Evolutionary conservation across 2,113 vertebrate genomes (phyloP), one percentile per base, ranked within the genome.

Genomic region (Corythoichthys haematopterus): DNA sequence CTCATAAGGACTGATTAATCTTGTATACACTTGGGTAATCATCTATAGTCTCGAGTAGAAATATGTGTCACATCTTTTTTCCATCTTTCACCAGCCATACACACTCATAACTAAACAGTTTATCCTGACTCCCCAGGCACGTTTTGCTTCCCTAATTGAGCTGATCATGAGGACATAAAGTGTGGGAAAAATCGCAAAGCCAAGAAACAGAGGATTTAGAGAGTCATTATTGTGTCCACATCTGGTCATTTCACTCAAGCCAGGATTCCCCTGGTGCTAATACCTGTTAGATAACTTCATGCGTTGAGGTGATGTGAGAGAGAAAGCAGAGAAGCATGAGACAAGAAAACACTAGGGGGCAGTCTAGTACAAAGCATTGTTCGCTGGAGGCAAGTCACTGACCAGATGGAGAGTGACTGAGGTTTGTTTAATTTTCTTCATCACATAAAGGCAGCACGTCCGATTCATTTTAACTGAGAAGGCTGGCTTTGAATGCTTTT

Each of bases 171-270:
- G 79, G 84, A 77, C 58, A 74, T 65, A 75, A 82, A 64, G 78
- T 78, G 76, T 86, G 82, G 81, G 85, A 86, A 88, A 84, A 72
- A 11, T 82, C 68, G 38, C 38, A 1, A 9, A 71, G 80, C 76
- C 84, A 82, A 84, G 77, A 79, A 70, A 74, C n/a, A 65, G 72
- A 78, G 74, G 72, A 82, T 69, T 78, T 79, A 70, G 48, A 75
- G 74, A 80, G 78, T 83, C 77, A 84, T 81, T 82, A 87, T 80
- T 82, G 77, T 80, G 66, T 79, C 83, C 76, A 83, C 84, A 89
- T 85, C 81, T 89, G 84, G 76, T 84, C 72, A 56, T 76, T 79
- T 84, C 83, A 78, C 78, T 85, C 84, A 81, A 65, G 66, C 55
- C 36, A 2, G 82, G 65, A 76, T 77, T 75, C 77, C 69, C 78